Conservation (phyloP, 2,888 invertebrate genomes). For the Eulithis testata region DNA sequence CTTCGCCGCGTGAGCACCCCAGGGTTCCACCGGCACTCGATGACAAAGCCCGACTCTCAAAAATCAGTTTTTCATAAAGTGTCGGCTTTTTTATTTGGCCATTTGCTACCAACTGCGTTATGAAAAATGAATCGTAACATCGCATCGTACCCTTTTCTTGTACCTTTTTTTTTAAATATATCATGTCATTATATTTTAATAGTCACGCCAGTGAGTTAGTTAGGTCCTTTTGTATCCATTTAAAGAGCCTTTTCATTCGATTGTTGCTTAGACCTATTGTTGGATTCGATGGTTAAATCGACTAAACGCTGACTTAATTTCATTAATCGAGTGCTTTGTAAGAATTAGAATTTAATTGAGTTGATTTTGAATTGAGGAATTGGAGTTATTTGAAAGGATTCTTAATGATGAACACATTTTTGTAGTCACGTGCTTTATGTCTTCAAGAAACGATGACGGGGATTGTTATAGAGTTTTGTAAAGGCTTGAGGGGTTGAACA, state of each 20-base stretch:
- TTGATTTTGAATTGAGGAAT: constrained; percentile 75
- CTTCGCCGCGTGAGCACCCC: constrained; percentile 80
- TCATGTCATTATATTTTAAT: constrained; percentile 85
- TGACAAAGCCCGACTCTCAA: constrained; percentile 78
- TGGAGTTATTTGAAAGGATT: constrained; percentile 67
- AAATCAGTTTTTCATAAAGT: constrained; percentile 82
- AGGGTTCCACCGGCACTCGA: constrained; percentile 58
- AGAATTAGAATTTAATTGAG: constrained; percentile 84
- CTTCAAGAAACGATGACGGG: constrained; percentile 20
- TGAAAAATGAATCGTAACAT: constrained; percentile 84
- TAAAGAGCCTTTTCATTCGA: constrained; percentile 76
- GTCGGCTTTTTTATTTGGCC: constrained; percentile 83
- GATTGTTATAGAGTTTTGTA: constrained; percentile 9
- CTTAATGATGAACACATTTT: constrained; percentile 72
- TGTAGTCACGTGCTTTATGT: constrained; percentile 61
- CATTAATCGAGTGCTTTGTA: constrained; percentile 83
- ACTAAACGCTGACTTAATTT: constrained; percentile 83
- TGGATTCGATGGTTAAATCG: constrained; percentile 73
- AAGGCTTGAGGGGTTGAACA: constrained; percentile 2
- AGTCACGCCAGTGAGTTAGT: constrained; percentile 82
- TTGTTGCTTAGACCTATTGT: constrained; percentile 82
- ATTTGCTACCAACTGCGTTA: constrained; percentile 85
- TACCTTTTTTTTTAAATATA: constrained; percentile 75
- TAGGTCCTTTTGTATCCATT: constrained; percentile 75
- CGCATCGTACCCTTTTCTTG: constrained; percentile 78